A percentile compares a stretch with the other conserved stretches of the same genome.
Conservation (phyloP, 2,888 invertebrate genomes). For the Spisula subtruncata region DNA sequence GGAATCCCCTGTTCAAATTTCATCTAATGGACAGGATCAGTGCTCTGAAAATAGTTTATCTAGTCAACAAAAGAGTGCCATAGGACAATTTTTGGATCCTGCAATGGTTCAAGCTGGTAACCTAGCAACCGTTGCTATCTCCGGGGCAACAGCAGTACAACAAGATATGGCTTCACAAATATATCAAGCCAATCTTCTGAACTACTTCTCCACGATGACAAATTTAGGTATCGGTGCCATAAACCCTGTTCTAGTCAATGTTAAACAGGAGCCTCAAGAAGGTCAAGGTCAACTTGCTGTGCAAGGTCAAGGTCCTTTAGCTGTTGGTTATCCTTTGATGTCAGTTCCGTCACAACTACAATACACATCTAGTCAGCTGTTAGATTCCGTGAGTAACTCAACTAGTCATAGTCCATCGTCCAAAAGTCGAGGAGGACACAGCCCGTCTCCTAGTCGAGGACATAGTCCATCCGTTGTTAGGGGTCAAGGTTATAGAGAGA, state of each 20-base stretch:
- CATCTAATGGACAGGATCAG: background rate
- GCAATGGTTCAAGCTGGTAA: slow-evolving; percentile 13
- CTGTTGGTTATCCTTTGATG: slow-evolving; percentile 39
- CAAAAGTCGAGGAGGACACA: slow-evolving; percentile 36
- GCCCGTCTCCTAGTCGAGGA: slow-evolving; percentile 42
- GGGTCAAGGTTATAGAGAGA: slow-evolving; percentile 49
- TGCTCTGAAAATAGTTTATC: slow-evolving; percentile 23
- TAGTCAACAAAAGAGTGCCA: slow-evolving; percentile 63
- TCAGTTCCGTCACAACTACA: slow-evolving; percentile 40
- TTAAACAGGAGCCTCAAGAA: slow-evolving; percentile 73
- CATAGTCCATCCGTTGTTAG: slow-evolving; percentile 61
- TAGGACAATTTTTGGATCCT: slow-evolving; percentile 40
- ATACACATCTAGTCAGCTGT: slow-evolving; percentile 53
- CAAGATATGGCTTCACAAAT: slow-evolving; percentile 51
- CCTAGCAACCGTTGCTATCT: slow-evolving; percentile 36
- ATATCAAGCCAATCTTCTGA: slow-evolving; percentile 63
- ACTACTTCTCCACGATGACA: slow-evolving; percentile 59
- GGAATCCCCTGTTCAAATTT: slow-evolving; percentile 52
- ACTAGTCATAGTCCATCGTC: slow-evolving; percentile 61
- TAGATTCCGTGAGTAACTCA: slow-evolving; percentile 31
- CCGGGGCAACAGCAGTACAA: slow-evolving; percentile 21
- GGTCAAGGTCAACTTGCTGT: slow-evolving; percentile 37
- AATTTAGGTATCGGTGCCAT: slow-evolving; percentile 58
- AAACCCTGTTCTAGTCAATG: slow-evolving; percentile 74
- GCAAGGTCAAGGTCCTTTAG: slow-evolving; percentile 33